phyloP scores from a whole-genome alignment of 2,888 invertebrate species.

The Dryobotodes eremita region DNA sequence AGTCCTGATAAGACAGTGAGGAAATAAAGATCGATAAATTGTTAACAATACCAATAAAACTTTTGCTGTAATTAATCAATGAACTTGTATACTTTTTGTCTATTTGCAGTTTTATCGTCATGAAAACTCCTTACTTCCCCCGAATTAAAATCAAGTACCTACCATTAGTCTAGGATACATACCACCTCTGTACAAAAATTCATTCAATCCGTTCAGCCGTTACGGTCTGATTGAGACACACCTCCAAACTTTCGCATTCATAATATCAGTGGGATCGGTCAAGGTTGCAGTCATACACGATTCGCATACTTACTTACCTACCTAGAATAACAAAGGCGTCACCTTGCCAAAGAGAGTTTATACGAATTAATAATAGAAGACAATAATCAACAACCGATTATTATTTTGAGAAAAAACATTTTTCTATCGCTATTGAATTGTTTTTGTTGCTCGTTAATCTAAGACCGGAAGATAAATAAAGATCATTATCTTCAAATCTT shows the following conservation, averaged over 20 bases:
- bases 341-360: background rate
- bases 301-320: constrained; percentile 10
- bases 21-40: constrained; percentile 11
- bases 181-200: background rate
- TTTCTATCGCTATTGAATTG: background rate
- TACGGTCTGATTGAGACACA: constrained; percentile 53
- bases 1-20: background rate
- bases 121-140: background rate
- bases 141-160: background rate
- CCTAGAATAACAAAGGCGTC: constrained; percentile 28
- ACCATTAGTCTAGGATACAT: background rate
- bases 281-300: constrained; percentile 34
- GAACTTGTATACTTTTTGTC: background rate
- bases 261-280: constrained; percentile 48
- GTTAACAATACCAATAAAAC: background rate
- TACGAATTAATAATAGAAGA: background rate
- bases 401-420: background rate
- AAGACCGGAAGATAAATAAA: constrained; percentile 3
- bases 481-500: constrained; percentile 9
- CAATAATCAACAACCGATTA: background rate
- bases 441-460: background rate
- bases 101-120: background rate
- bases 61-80: background rate
- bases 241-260: constrained; percentile 55
- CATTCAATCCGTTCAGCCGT: constrained; percentile 17